phyloP scores from a whole-genome alignment of 2,113 vertebrate species.

The Anarhynchus alexandrinus region DNA sequence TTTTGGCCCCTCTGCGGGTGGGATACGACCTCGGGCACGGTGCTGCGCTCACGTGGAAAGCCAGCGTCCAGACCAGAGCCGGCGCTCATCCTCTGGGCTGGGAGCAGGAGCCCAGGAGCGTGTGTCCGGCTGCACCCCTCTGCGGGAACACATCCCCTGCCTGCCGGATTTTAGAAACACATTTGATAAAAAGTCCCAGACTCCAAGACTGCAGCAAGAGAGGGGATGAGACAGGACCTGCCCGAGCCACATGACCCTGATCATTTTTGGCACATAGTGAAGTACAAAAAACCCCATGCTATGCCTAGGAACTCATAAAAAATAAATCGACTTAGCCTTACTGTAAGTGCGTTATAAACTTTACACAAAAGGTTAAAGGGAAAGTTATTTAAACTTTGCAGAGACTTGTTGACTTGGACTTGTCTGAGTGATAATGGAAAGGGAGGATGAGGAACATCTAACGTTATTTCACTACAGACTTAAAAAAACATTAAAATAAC shows the following conservation, averaged over 20 bases:
- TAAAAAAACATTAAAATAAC: neutral
- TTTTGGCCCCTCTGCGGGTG: neutral
- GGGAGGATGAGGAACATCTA: neutral
- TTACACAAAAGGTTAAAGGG: neutral
- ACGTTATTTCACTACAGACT: neutral
- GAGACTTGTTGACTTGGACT: neutral
- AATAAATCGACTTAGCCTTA: neutral
- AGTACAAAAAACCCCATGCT: neutral
- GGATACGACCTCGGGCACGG: neutral
- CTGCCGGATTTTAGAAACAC: neutral
- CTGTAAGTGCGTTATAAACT: neutral
- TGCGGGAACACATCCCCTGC: fast-evolving
- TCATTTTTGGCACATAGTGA: neutral
- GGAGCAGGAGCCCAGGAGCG: neutral
- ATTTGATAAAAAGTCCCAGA: neutral
- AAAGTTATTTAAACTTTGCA: neutral
- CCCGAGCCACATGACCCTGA: fast-evolving
- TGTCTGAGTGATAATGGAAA: neutral
- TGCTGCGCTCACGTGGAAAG: fast-evolving
- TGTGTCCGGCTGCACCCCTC: fast-evolving
- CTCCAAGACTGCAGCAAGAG: neutral
- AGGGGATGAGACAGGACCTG: neutral
- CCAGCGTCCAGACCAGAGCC: neutral
- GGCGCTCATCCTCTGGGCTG: fast-evolving
- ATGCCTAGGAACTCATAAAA: neutral